phyloP scores from a whole-genome alignment of 2,113 vertebrate species.

The Microcebus ravelobensis region DNA sequence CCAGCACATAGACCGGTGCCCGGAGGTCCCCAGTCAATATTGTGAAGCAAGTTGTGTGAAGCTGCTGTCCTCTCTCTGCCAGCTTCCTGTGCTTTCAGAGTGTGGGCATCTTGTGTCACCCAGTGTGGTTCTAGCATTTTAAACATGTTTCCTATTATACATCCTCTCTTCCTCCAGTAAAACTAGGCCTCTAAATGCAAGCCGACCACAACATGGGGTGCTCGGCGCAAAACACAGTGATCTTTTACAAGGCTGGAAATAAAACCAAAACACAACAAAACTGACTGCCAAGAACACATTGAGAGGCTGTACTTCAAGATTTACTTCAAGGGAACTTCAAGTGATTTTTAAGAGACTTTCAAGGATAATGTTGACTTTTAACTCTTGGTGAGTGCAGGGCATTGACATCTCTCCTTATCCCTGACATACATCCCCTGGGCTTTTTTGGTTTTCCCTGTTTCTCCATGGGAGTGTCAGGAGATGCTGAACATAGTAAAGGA shows the following conservation, averaged over 20 bases:
- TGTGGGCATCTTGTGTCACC: not conserved
- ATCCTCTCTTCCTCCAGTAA: not conserved
- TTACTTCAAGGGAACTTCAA: constrained; percentile 1
- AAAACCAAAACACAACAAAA: constrained; percentile 1
- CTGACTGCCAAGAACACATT: constrained; percentile 50
- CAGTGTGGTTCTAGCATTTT: not conserved
- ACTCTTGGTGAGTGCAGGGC: not conserved
- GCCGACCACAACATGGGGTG: not conserved
- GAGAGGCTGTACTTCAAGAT: not conserved
- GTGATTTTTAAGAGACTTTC: constrained; percentile 24
- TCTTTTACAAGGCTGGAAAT: constrained; percentile 38
- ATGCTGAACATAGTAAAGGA: not conserved
- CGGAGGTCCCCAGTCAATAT: not conserved
- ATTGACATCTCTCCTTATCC: not conserved
- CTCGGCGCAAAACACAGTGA: not conserved
- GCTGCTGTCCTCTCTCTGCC: not conserved
- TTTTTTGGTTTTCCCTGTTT: not conserved
- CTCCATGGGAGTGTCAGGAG: not conserved
- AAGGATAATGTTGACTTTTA: constrained; percentile 29
- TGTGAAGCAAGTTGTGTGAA: not conserved
- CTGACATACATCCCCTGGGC: not conserved
- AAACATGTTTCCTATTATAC: not conserved
- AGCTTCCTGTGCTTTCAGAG: not conserved
- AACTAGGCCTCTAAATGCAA: constrained; percentile 16
- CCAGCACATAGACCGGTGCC: not conserved